phyloP scores from a whole-genome alignment of 2,113 vertebrate species.

The Peucedramus taeniatus region DNA sequence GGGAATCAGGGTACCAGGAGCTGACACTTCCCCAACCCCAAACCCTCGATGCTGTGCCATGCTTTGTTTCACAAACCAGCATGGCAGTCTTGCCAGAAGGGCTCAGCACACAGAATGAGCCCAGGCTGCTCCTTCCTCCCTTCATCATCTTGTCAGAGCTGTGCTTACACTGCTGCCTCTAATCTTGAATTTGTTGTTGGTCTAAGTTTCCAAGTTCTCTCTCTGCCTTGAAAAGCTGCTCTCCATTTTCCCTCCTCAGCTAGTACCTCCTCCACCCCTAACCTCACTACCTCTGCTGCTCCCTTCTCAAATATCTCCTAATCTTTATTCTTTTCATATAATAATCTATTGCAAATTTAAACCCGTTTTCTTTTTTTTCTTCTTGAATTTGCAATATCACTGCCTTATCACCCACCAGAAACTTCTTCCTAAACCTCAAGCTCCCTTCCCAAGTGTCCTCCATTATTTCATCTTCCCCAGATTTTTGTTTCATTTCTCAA shows the following conservation, averaged over 20 bases:
- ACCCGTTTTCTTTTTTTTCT: background rate
- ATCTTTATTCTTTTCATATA: background rate
- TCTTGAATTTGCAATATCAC: background rate
- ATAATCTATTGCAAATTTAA: background rate
- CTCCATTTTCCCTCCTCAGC: background rate
- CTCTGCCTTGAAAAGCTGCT: background rate
- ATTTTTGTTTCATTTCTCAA: background rate
- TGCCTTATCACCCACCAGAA: background rate
- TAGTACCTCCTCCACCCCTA: background rate
- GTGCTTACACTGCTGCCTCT: background rate
- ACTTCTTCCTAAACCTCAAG: background rate
- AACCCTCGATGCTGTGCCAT: fast-evolving
- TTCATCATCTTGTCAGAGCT: background rate
- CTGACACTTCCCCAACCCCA: background rate
- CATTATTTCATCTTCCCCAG: background rate
- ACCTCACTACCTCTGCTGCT: background rate
- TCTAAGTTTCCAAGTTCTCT: background rate
- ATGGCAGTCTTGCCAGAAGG: background rate
- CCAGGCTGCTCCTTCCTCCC: background rate
- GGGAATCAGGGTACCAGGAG: fast-evolving
- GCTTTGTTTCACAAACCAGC: background rate
- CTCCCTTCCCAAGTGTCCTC: background rate
- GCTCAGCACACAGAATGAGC: background rate
- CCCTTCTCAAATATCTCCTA: background rate
- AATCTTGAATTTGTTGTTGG: background rate